A percentile compares a stretch with the other conserved stretches of the same genome.
These are phyloP conservation scores for Ophiodon elongatus DNA, from an alignment of 2,113 vertebrate species.

Conservation along the genomic window DNA sequence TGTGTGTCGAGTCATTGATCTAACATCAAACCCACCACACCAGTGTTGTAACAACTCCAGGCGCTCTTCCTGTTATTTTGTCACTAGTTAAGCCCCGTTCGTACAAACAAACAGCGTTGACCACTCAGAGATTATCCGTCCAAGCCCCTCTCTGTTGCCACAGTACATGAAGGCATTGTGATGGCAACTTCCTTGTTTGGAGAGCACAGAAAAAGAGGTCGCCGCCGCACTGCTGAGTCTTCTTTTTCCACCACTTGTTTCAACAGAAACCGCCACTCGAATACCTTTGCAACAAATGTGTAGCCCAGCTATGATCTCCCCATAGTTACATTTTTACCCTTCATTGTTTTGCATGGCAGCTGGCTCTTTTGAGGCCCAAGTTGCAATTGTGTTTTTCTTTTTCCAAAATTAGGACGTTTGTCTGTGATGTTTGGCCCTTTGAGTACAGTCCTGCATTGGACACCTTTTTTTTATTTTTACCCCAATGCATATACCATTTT, in stretches of 20 bases:
- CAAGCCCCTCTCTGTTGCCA: constrained; percentile 56
- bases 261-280: constrained; percentile 14
- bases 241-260: constrained; percentile 57
- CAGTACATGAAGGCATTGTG: constrained; percentile 64
- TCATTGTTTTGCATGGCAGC: background rate
- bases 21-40: constrained; percentile 53
- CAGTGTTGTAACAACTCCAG: constrained; percentile 52
- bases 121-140: constrained; percentile 41
- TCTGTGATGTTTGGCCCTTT: background rate
- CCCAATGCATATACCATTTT: too few relatives aligned
- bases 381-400: background rate
- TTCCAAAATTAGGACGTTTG: background rate
- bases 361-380: background rate
- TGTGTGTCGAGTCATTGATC: constrained; percentile 54
- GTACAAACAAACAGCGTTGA: constrained; percentile 62
- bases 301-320: background rate
- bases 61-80: constrained; percentile 63
- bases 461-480: background rate
- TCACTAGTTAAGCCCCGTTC: constrained; percentile 56
- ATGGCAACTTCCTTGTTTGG: constrained; percentile 75
- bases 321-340: background rate
- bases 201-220: constrained; percentile 60
- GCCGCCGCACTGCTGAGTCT: constrained; percentile 40
- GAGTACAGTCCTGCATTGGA: background rate
- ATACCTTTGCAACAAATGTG: constrained; percentile 24